phyloP scores from a whole-genome alignment of 1,140 invertebrate genomes.

The Caenorhabditis brenneri region DNA sequence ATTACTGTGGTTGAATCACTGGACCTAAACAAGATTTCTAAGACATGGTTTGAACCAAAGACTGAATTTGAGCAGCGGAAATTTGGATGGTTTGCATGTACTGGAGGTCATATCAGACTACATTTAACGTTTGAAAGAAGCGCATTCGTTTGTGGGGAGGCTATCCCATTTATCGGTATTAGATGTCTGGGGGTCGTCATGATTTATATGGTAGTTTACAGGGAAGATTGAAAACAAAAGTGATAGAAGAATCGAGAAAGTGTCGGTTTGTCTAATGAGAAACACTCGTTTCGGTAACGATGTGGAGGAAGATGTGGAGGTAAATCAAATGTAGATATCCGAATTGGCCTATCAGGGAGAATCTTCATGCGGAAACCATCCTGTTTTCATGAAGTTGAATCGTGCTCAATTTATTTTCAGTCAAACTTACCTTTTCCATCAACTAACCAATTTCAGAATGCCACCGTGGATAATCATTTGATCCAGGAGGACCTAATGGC shows the following conservation, averaged over 20 bases:
- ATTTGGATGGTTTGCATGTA: slow-evolving; percentile 51
- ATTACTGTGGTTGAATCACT: slow-evolving; percentile 39
- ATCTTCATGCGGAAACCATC: too few relatives aligned
- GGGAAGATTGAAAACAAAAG: slow-evolving; percentile 52
- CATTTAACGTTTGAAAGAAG: slow-evolving; percentile 43
- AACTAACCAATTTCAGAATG: not conserved
- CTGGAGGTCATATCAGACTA: slow-evolving; percentile 44
- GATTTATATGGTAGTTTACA: slow-evolving; percentile 7
- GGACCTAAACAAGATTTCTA: slow-evolving; percentile 39
- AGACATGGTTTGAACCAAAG: slow-evolving; percentile 36
- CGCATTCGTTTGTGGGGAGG: slow-evolving; percentile 51
- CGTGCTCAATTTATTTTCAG: too few relatives aligned
- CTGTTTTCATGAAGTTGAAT: too few relatives aligned
- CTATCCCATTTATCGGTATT: slow-evolving; percentile 36
- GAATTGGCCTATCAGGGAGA: not conserved
- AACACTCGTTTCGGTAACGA: slow-evolving; percentile 24
- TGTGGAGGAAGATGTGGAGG: slow-evolving; percentile 5
- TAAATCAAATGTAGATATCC: not conserved
- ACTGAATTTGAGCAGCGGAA: slow-evolving; percentile 44
- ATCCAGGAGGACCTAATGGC: slow-evolving; percentile 50
- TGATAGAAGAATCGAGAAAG: slow-evolving; percentile 47
- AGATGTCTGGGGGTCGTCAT: too few relatives aligned
- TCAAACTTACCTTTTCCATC: too few relatives aligned
- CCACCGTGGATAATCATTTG: slow-evolving; percentile 26
- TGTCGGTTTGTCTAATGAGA: slow-evolving; percentile 33